A percentile compares a stretch with the other conserved stretches of the same genome.
Evolutionary conservation across 2,888 invertebrate genomes (phyloP).

Genomic region (Apodemia duryi): DNA sequence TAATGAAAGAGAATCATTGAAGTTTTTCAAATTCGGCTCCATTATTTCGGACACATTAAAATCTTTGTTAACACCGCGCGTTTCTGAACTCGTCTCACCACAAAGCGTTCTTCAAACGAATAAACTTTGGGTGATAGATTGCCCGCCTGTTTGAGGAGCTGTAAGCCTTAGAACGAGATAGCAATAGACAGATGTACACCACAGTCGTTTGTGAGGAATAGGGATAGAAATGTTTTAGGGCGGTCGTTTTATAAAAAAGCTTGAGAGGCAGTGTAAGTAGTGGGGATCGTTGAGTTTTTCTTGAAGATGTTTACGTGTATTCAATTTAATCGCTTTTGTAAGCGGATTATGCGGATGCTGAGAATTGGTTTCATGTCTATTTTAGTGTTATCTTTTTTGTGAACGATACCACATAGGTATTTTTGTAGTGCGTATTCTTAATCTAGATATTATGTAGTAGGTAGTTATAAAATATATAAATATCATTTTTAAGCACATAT

Average conservation of each 20-base stretch:
- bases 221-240: constrained; percentile 49
- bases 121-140: constrained; percentile 74
- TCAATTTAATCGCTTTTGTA: constrained; percentile 70
- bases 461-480: too few species aligned
- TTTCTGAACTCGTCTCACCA: constrained; percentile 55
- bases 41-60: constrained; percentile 55
- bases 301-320: constrained; percentile 77
- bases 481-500: too few species aligned
- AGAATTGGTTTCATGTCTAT: constrained; percentile 44
- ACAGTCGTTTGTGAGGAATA: constrained; percentile 34
- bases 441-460: too few species aligned
- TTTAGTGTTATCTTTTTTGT: not conserved
- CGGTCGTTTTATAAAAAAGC: constrained; percentile 72
- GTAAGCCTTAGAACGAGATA: constrained; percentile 66
- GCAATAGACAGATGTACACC: constrained; percentile 31
- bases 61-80: constrained; percentile 46
- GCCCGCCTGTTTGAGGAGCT: constrained; percentile 64
- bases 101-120: constrained; percentile 76
- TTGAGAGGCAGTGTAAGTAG: constrained; percentile 71
- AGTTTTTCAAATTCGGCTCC: constrained; percentile 66
- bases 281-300: constrained; percentile 78
- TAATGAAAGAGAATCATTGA: constrained; percentile 52
- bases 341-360: constrained; percentile 41
- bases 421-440: too few species aligned
- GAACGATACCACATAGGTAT: not conserved